Conservation (phyloP, 2,797 vertebrate genomes). For the Betta splendens region DNA sequence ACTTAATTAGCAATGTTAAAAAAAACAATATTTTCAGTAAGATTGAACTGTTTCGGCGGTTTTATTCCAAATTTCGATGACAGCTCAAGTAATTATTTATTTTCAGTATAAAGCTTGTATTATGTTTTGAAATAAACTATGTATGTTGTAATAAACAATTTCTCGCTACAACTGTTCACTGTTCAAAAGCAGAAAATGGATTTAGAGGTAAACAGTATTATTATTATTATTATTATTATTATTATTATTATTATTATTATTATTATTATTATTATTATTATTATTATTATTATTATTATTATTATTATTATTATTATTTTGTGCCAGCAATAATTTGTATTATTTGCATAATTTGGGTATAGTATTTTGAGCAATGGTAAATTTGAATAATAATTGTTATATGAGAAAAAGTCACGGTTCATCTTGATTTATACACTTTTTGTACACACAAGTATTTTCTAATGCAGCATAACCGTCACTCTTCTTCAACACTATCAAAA, state of each 20-base stretch:
- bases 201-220: slow-evolving; percentile 3
- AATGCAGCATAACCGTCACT: slow-evolving; percentile 40
- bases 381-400: background rate
- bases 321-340: slow-evolving; percentile 12
- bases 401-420: slow-evolving; percentile 1
- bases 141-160: slow-evolving; percentile 87
- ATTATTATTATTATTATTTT: slow-evolving; percentile 7
- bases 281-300: slow-evolving; percentile 8
- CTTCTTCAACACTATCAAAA: slow-evolving; percentile 45
- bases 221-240: slow-evolving; percentile 11
- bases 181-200: slow-evolving; percentile 59
- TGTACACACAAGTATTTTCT: background rate
- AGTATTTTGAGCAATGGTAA: slow-evolving; percentile 6
- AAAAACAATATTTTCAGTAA: slow-evolving; percentile 96
- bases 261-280: slow-evolving; percentile 6
- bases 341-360: background rate
- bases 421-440: slow-evolving; percentile 4
- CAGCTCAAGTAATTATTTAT: slow-evolving; percentile 97
- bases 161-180: slow-evolving; percentile 86
- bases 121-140: slow-evolving; percentile 90
- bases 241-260: slow-evolving; percentile 13
- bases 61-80: slow-evolving; percentile 96
- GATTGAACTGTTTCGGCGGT: slow-evolving; percentile 94
- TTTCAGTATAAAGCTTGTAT: slow-evolving; percentile 97
- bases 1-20: slow-evolving; percentile 96